phyloP scores from a whole-genome alignment of 2,888 invertebrate species.

The Blera fallax region DNA sequence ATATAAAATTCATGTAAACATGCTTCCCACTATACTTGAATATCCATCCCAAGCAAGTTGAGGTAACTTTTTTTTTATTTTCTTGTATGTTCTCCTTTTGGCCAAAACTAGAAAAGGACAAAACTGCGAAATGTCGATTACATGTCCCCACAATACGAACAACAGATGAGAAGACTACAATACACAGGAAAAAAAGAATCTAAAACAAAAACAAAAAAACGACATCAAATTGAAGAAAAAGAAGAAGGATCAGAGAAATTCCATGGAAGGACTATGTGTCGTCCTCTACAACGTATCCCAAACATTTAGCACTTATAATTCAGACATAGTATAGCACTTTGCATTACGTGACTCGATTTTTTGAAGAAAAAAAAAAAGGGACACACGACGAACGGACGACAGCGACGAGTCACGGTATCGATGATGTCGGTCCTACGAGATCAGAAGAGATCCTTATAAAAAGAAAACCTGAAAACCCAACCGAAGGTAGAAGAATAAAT shows the following conservation, averaged over 20 bases:
- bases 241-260: slow-evolving; percentile 39
- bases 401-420: slow-evolving; percentile 55
- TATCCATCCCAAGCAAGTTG: slow-evolving; percentile 26
- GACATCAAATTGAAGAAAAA: slow-evolving; percentile 53
- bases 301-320: slow-evolving; percentile 74
- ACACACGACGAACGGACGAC: slow-evolving; percentile 45
- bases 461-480: slow-evolving; percentile 6
- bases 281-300: slow-evolving; percentile 40
- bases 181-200: slow-evolving; percentile 4
- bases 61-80: slow-evolving; percentile 23
- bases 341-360: slow-evolving; percentile 75
- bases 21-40: slow-evolving; percentile 44
- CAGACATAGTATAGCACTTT: slow-evolving; percentile 75
- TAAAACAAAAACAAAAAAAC: slow-evolving; percentile 25
- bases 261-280: slow-evolving; percentile 15
- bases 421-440: slow-evolving; percentile 53
- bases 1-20: slow-evolving; percentile 71
- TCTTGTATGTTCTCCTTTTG: background rate
- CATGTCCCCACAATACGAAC: slow-evolving; percentile 52
- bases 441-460: slow-evolving; percentile 40
- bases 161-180: slow-evolving; percentile 24
- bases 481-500: slow-evolving; percentile 36
- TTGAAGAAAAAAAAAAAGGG: slow-evolving; percentile 19
- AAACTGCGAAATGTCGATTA: slow-evolving; percentile 61
- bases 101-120: slow-evolving; percentile 32